These are phyloP conservation scores for Hyppa rectilinea DNA, from an alignment of 2,888 invertebrate genomes.

Conservation along the genomic window DNA sequence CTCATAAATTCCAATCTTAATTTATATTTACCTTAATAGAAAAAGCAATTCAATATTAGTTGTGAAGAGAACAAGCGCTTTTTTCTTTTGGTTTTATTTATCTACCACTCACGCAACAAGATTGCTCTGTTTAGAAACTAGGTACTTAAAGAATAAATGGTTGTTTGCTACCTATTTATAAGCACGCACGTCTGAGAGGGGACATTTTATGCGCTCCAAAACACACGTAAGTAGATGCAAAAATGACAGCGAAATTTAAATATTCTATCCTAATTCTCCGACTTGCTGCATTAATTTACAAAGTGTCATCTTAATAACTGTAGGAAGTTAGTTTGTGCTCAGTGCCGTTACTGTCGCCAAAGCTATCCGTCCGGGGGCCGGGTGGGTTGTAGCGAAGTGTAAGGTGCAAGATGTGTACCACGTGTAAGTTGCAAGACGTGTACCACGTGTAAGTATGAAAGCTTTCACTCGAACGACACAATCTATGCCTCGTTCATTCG, in stretches of 20 bases:
- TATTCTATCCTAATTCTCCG: not conserved
- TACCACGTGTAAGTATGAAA: not conserved
- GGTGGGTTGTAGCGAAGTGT: not conserved
- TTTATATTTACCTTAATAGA: not conserved
- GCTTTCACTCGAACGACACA: not conserved
- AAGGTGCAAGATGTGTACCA: not conserved
- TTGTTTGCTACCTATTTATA: no score
- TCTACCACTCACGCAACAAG: not conserved
- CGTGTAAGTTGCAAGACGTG: not conserved
- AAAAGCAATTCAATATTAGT: conserved; percentile 3
- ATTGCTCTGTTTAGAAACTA: conserved; percentile 5
- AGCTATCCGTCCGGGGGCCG: not conserved
- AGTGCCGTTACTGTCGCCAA: not conserved
- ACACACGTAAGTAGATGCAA: not conserved
- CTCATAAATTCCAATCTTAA: not conserved
- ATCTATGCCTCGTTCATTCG: not conserved
- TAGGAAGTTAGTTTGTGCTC: not conserved
- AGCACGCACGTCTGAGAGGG: no score
- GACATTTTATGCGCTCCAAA: not conserved
- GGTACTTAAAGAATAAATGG: not conserved
- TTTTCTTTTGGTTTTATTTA: conserved; percentile 3
- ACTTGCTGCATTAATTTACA: not conserved
- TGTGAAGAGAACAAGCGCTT: conserved; percentile 1
- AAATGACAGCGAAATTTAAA: not conserved
- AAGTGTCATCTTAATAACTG: not conserved